Conservation (phyloP, 2,797 vertebrate genomes). For the Ceyx erithaca region DNA sequence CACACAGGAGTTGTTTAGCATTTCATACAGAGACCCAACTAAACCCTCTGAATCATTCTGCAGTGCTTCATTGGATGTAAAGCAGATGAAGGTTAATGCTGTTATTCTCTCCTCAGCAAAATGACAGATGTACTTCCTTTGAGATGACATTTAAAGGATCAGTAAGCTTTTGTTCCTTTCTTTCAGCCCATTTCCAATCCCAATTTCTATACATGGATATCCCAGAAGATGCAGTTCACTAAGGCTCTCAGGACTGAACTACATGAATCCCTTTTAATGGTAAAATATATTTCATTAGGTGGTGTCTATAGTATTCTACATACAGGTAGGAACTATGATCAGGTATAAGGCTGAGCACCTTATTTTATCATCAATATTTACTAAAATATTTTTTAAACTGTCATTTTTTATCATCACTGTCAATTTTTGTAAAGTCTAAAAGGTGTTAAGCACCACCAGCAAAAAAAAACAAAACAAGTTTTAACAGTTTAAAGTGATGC, state of each 20-base stretch:
- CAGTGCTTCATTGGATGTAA: not conserved
- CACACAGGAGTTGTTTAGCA: not conserved
- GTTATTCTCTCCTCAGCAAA: constrained; percentile 1
- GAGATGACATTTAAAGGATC: not conserved
- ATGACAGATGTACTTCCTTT: not conserved
- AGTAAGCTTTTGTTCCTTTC: not conserved
- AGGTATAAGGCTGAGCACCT: not conserved
- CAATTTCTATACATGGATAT: not conserved
- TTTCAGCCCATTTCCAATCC: not conserved
- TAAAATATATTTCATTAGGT: not conserved
- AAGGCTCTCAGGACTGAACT: not conserved
- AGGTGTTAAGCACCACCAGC: not conserved
- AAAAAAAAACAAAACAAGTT: not conserved
- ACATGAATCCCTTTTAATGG: not conserved
- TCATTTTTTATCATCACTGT: too few relatives aligned
- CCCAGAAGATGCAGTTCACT: not conserved
- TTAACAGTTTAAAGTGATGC: not conserved
- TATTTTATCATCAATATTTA: not conserved
- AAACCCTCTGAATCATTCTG: not conserved
- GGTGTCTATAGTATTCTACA: not conserved
- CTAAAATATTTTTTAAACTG: not conserved
- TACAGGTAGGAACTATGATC: not conserved
- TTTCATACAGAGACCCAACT: not conserved
- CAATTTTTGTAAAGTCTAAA: not conserved
- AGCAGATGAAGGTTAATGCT: not conserved